Conservation (phyloP, 2,888 invertebrate species). For the Anthophora plumipes region DNA sequence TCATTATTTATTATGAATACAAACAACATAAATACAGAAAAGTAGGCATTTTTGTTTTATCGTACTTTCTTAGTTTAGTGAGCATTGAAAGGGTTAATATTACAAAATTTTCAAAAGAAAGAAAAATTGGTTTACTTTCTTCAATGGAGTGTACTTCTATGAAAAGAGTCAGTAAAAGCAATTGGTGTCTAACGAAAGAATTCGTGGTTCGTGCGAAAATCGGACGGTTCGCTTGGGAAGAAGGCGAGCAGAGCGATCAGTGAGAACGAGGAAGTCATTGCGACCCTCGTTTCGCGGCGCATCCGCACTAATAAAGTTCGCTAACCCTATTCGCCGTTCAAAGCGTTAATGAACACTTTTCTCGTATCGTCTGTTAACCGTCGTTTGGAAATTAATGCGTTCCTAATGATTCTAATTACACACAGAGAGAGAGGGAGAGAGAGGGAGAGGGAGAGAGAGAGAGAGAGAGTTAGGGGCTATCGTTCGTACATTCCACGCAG, state of each 20-base stretch:
- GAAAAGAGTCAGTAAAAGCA: no score
- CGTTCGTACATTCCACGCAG: not conserved
- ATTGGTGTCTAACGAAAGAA: not conserved
- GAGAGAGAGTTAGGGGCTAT: no score
- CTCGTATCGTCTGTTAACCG: conserved; percentile 12
- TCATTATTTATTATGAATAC: no score
- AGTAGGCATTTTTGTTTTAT: no score
- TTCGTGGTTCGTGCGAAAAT: conserved; percentile 39
- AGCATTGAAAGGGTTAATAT: no score
- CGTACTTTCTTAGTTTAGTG: no score
- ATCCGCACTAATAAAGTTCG: conserved; percentile 62
- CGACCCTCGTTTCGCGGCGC: conserved; percentile 50
- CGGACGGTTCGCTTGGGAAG: conserved; percentile 15
- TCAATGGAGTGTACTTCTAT: no score
- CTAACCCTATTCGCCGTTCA: conserved; percentile 46
- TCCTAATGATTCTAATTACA: conserved; percentile 34
- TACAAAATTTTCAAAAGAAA: no score
- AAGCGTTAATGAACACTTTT: conserved; percentile 45
- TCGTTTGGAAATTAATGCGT: conserved; percentile 35
- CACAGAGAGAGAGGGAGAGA: no score
- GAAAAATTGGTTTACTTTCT: no score
- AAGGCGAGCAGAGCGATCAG: conserved; percentile 39
- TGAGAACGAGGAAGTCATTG: conserved; percentile 61
- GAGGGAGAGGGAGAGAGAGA: no score
- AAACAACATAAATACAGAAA: no score